Evolutionary conservation across 2,888 invertebrate species (phyloP), one percentile per base, ranked within the genome.

Genomic region (Pandemis heparana): DNA sequence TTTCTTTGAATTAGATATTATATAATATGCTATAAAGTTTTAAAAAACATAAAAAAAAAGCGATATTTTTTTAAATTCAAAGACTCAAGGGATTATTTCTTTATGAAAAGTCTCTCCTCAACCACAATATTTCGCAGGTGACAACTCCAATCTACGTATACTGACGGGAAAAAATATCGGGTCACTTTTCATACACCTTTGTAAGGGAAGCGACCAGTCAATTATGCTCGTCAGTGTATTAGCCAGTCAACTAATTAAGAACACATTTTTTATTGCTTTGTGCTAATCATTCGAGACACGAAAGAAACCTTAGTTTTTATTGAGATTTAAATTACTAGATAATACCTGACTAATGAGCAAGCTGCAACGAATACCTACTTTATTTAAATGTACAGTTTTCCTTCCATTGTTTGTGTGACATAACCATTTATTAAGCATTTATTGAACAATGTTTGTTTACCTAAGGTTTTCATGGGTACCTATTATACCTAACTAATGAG

Each of bases 241-340:
- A 62, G 32, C 59, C 16, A 38, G 53, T 61, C 39, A 14, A 61
- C 48, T 64, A 60, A 32, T 60, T 74, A 12, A 12, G 43, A 12
- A 60, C 61, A 46, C 59, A 64, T 59, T 70, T 65, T 67, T 46
- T 41, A 74, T 65, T 51, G 53, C 56, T 73, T 66, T 48, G 65
- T 66, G 70, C 46, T 80, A 79, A 79, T 79, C 70, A 74, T 76
- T 66, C 23, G 61, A 74, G 77, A 80, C 87, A 87, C 84, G 86
- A 87, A 85, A 79, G 80, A 80, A 83, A 82, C 83, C 80, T 53
- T n/a, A 56, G 56, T 56, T 56, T 56, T 56, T 56, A 23, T 56
- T 12, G 23, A 23, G 10, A 56, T 12, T 12, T 9, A 56, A 56
- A 56, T 56, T 56, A 56, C 56, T 12, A 23, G 56, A 23, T 56